Base-by-base conservation (phyloP, 2,797 vertebrate genomes). In the Telmatherina bonti region DNA sequence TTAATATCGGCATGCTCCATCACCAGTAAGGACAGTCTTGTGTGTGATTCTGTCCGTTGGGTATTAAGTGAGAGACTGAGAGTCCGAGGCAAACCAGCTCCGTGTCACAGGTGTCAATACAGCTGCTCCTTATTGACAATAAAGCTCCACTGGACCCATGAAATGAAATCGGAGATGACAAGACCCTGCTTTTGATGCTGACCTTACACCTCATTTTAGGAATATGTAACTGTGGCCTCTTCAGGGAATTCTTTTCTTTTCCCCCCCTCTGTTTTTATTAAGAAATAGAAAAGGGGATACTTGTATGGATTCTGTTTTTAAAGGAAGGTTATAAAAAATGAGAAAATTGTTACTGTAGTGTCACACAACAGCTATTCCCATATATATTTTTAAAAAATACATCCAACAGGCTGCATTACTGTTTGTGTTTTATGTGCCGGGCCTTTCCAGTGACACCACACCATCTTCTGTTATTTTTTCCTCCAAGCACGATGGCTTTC, bases 31-130 rank as follows among this genome's bases (percentile, higher is more conserved):
- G 75, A 87, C 71, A 47, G 75, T 63, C 15, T 5, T 35, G 81
- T 55, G 69, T 38, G 35, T 20, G 69, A 56, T 45, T 75, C 72
- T 83, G 77, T 86, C 66, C 16, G 58, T 78, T 58, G 76, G 74
- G 70, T 66, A 70, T 74, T 55, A 22, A 16, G 47, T 24, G 47
- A 41, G 74, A 71, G 66, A 38, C 30, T 22, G 53, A 58, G 54
- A 70, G 83, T 80, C 65, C 10, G 8, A 71, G 55, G 72, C 64
- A 29, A 84, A 83, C 52, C 69, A 43, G 51, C 13, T 60, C 62
- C 2, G 76, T 85, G 86, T 93, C 91, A 91, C 89, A 89, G 90
- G 93, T 93, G 92, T 94, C 93, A 82, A 90, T 90, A 88, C 79
- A 83, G 85, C 83, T 75, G 71, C 79, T 85, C 67, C 88, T 86